A percentile compares a stretch with the other conserved stretches of the same genome.
Evolutionary conservation across 2,888 invertebrate species (phyloP).

Genomic region (Metallyticus violacea): DNA sequence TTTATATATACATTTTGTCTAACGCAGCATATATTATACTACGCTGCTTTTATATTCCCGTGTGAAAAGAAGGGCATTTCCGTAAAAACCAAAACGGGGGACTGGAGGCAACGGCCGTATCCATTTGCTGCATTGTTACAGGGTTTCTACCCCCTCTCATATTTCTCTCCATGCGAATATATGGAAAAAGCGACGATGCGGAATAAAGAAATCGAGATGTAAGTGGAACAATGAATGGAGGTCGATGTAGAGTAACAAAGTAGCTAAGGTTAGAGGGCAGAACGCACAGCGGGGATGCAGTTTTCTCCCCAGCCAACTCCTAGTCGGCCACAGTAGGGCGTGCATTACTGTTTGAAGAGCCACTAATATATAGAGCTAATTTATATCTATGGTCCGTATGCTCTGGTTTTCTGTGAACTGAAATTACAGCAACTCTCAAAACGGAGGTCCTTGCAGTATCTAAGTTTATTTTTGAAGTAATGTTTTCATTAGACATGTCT

Average conservation of each 20-base stretch:
- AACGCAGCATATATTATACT: background rate
- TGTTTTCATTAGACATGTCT: too few species aligned
- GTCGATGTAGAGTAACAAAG: slow-evolving; percentile 16
- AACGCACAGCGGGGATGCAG: background rate
- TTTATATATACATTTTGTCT: background rate
- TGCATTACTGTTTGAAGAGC: slow-evolving; percentile 3
- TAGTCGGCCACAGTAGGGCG: background rate
- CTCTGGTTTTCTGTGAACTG: background rate
- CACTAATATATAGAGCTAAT: slow-evolving; percentile 21
- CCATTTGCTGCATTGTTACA: background rate
- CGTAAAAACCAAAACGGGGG: background rate
- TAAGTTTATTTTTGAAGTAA: too few species aligned
- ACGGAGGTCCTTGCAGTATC: too few species aligned
- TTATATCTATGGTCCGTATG: background rate
- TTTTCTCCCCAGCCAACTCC: too few species aligned
- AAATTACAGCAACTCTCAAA: background rate
- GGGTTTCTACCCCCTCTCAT: background rate
- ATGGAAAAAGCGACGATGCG: background rate
- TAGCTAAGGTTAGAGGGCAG: slow-evolving; percentile 5
- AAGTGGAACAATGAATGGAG: background rate
- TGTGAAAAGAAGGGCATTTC: background rate
- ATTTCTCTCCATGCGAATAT: background rate
- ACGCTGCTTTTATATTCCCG: background rate
- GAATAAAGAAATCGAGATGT: background rate
- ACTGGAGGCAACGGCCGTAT: background rate